Base-by-base conservation (phyloP, 1,140 invertebrate genomes). In the Acromyrmex heyeri region DNA sequence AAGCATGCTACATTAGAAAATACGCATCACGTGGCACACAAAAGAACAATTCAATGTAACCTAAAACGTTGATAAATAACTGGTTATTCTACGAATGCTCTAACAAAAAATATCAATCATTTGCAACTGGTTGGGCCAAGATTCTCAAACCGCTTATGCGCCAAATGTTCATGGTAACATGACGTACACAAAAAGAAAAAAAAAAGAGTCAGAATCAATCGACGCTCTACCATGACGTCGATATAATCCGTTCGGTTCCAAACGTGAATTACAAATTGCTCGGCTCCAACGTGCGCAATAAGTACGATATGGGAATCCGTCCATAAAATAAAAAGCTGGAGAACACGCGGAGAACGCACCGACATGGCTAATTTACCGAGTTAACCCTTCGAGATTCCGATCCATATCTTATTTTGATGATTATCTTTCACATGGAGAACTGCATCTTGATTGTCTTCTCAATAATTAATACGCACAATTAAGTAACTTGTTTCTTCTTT, bases 1-100 rank as follows among this genome's bases (percentile, higher is more conserved):
- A 90, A 91, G 90, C 90, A 91, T 91, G 89, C 90, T 91, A 90
- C 87, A 91, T 91, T 91, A 91, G 85, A 91, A 90, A 88, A 90
- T 91, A 91, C 90, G 89, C 89, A 91, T 91, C 89, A 91, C 86
- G 87, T 91, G 83, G 87, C 89, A 91, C 90, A 91, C 90, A 91
- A 91, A 90, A 90, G 64, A 91, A 91, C 89, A 91, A 91, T 88
- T 90, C 76, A 91, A 91, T 85, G 65, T 90, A 90, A 91, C 87
- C 83, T 91, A 90, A 79, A 72, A 90, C 83, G 90, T 90, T 88
- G 67, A 91, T 88, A 90, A 73, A 83, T 90, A 90, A 88, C 55
- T 88, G 81, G 62, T 91, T 88, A 90, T 67, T 91, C 90, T 91
- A 91, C 90, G 27, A 90, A 91, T 91, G 90, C 90, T 91, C 90